phyloP scores from a whole-genome alignment of 2,888 invertebrate genomes.

The Gibbula magus region DNA sequence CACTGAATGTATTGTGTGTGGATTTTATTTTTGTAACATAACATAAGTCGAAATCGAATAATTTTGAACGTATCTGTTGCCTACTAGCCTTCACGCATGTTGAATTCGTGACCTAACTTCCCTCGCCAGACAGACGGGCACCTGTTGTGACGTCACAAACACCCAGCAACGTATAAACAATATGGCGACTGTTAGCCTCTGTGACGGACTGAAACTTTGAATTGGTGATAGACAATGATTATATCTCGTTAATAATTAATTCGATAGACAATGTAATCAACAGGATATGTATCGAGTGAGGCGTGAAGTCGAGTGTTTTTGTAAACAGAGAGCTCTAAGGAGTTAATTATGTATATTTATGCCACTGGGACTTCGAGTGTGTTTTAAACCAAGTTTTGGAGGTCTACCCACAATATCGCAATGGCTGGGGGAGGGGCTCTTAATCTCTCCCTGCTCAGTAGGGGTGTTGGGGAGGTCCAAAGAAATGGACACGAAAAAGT shows the following conservation, averaged over 20 bases:
- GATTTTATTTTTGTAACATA: too few relatives aligned
- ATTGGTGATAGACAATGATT: not conserved
- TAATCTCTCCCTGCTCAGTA: conserved; percentile 70
- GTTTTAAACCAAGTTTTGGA: not conserved
- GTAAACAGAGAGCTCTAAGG: not conserved
- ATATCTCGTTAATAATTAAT: not conserved
- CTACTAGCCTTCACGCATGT: too few relatives aligned
- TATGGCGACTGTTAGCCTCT: conserved; percentile 51
- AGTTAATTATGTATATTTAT: not conserved
- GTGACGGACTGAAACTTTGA: conserved; percentile 4
- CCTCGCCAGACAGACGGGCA: conserved; percentile 1
- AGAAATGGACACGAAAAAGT: conserved; percentile 72
- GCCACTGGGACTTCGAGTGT: not conserved
- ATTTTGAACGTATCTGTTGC: too few relatives aligned
- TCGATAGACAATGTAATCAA: too few relatives aligned
- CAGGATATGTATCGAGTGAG: too few relatives aligned
- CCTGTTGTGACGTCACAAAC: conserved; percentile 52
- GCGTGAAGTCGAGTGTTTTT: too few relatives aligned
- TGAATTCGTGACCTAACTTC: not conserved
- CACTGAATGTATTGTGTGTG: too few relatives aligned
- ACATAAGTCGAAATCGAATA: too few relatives aligned
- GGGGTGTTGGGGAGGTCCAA: conserved; percentile 71
- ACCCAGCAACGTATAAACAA: conserved; percentile 68
- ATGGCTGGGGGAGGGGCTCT: conserved; percentile 64
- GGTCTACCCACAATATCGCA: not conserved